These are phyloP conservation scores for Heterotilapia buettikoferi DNA, from an alignment of 2,113 vertebrate species.

Conservation along the genomic window DNA sequence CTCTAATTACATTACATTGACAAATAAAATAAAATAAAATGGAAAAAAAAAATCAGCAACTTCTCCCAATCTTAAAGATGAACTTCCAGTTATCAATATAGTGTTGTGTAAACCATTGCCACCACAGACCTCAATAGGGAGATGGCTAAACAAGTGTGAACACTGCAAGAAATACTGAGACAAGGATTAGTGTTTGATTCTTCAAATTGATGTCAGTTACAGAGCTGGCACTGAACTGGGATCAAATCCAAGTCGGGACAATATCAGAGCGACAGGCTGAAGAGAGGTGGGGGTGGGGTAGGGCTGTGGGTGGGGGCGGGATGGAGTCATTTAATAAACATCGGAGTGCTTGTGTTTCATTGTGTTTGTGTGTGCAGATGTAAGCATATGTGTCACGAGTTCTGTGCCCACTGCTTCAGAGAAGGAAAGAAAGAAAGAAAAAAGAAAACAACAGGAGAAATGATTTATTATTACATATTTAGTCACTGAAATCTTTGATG, in stretches of 20 bases:
- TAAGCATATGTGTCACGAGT: slow-evolving; percentile 22
- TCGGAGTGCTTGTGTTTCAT: slow-evolving; percentile 42
- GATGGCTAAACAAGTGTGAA: slow-evolving; percentile 15
- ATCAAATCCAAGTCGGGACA: slow-evolving; percentile 3
- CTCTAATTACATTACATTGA: slow-evolving; percentile 2
- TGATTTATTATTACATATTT: neutral
- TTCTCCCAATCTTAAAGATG: neutral
- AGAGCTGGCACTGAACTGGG: slow-evolving; percentile 25
- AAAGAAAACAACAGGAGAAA: neutral
- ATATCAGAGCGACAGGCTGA: neutral
- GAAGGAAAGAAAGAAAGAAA: neutral
- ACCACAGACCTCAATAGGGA: neutral
- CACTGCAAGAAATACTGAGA: slow-evolving; percentile 41
- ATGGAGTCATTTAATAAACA: slow-evolving; percentile 37
- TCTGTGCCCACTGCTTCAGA: slow-evolving; percentile 25
- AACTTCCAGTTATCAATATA: neutral
- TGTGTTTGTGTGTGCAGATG: slow-evolving; percentile 20
- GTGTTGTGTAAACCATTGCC: slow-evolving; percentile 10
- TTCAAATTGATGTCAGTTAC: slow-evolving; percentile 25
- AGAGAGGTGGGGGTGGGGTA: neutral
- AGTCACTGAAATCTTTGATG: neutral
- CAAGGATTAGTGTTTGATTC: slow-evolving; percentile 41
- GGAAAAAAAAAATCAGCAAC: neutral
- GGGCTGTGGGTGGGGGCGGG: neutral
- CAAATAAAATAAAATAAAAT: neutral